Evolutionary conservation across 2,113 vertebrate species (phyloP).

Genomic region (Pholis gunnellus): DNA sequence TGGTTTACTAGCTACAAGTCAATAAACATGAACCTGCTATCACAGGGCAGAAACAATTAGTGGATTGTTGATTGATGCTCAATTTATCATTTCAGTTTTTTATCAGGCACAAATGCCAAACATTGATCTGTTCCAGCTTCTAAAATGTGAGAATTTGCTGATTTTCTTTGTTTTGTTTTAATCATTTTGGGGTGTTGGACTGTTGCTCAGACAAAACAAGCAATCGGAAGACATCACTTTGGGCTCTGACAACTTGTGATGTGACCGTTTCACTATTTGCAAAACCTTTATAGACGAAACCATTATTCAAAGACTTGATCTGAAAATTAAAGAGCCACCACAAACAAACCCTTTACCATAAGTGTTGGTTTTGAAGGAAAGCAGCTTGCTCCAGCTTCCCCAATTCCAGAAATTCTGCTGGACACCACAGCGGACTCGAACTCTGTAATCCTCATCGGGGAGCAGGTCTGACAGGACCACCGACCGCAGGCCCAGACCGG

Average conservation of each 20-base stretch:
- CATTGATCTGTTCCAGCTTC: not conserved
- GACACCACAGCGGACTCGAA: conserved; percentile 75
- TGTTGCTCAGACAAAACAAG: not conserved
- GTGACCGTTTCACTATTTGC: not conserved
- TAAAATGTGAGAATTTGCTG: not conserved
- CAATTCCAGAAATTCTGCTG: conserved; percentile 82
- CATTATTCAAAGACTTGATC: not conserved
- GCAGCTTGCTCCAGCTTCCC: conserved; percentile 77
- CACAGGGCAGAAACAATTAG: not conserved
- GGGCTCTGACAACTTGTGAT: not conserved
- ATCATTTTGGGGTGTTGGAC: not conserved
- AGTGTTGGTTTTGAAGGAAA: conserved; percentile 71
- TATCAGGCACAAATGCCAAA: not conserved
- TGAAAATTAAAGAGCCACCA: not conserved
- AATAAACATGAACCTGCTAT: not conserved
- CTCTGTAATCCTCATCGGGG: conserved; percentile 70
- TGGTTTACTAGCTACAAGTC: not conserved
- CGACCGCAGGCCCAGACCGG: conserved; percentile 69
- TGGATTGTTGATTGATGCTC: not conserved
- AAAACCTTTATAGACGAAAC: not conserved
- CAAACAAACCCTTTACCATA: conserved; percentile 64
- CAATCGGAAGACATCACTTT: not conserved
- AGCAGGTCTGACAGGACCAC: conserved; percentile 63
- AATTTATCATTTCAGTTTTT: not conserved
- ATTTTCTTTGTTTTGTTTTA: not conserved